phyloP scores from a whole-genome alignment of 2,113 vertebrate species.

The Panthera uncia region DNA sequence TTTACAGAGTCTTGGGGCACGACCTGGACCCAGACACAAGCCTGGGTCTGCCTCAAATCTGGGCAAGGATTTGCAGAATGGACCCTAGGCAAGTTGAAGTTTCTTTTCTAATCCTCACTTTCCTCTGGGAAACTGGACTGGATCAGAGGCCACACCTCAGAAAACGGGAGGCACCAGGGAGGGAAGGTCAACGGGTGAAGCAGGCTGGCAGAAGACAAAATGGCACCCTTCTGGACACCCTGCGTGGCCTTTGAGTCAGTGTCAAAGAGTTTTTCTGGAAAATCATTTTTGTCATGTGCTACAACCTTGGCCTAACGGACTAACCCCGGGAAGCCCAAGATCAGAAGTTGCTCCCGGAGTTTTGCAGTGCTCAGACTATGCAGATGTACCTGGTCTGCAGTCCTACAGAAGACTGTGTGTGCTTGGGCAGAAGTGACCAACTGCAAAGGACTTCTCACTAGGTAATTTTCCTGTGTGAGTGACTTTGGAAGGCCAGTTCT shows the following conservation, averaged over 20 bases:
- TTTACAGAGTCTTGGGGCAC: background rate
- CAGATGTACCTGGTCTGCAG: background rate
- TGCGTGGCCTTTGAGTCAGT: background rate
- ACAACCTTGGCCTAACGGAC: background rate
- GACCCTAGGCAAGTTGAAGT: background rate
- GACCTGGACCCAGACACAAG: background rate
- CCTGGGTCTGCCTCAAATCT: background rate
- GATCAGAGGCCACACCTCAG: background rate
- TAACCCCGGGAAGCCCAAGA: background rate
- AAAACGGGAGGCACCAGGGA: background rate
- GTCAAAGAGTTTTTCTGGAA: background rate
- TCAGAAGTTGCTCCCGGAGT: background rate
- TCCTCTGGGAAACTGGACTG: background rate
- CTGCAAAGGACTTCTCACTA: background rate
- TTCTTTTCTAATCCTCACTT: background rate
- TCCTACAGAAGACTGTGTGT: background rate
- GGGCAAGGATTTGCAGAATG: no score
- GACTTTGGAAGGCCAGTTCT: background rate
- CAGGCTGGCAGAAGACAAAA: background rate
- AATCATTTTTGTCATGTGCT: background rate
- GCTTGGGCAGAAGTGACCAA: background rate
- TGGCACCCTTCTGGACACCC: background rate
- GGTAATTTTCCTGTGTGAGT: background rate
- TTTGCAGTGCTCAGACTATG: background rate
- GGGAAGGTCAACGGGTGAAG: background rate